Base-by-base conservation (phyloP, 2,797 vertebrate species). In the Phyllotis vaccarum region DNA sequence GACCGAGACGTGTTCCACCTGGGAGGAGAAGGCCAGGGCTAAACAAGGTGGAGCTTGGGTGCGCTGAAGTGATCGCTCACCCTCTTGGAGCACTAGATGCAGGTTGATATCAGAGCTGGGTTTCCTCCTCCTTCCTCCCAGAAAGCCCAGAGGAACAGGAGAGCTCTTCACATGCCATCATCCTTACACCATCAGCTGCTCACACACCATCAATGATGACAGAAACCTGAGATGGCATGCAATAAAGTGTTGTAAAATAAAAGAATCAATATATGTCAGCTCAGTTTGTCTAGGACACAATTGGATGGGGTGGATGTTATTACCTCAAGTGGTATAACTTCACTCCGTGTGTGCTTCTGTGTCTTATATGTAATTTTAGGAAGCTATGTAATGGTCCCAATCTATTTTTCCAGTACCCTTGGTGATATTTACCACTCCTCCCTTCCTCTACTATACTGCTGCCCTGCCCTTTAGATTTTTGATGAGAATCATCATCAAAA, bases 401-500 rank as follows among this genome's bases (percentile, higher is more conserved):
- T 16, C 17, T 24, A 85, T 49, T 85, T 60, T 52, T 66, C 31
- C 66, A 85, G 29, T 2, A 66, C 49, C 31, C 81, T 85, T 66
- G 40, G 81, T 49, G 62, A 66, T 85, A 34, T 64, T 83, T 49
- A 49, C 34, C 2, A 43, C 40, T 43, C 8, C 14, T 82, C 17
- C 40, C 21, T 68, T 9, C 27, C 31, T 62, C 58, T 66, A 66
- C 43, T 27, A 9, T 52, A 27, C 11, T 68, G 46, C 9, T 2
- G 6, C 16, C 0, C 40, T 56, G 11, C 10, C 43, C 76, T 96
- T 75, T 58, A 82, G 75, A 76, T 87, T 91, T 92, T 91, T 85
- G 72, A 62, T 72, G 52, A 81, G 58, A 95, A 91, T 1, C n/a
- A 76, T 89, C n/a, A 94, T 85, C 52, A 76, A 91, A n/a, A 86